Conservation (phyloP, 2,113 vertebrate species). For the Podarcis raffonei region DNA sequence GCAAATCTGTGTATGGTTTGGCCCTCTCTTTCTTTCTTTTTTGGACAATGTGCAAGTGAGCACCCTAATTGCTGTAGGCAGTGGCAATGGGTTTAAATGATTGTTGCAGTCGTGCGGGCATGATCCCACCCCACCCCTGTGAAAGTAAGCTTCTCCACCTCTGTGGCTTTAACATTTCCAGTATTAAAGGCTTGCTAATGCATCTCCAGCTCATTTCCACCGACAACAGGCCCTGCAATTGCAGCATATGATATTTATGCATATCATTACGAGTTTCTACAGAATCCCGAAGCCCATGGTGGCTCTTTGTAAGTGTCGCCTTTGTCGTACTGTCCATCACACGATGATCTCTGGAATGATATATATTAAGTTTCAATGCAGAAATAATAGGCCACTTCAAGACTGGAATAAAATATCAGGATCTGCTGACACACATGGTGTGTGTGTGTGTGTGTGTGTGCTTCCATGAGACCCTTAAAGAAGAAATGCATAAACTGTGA, state of each 20-base stretch:
- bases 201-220: constrained; percentile 16
- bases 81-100: not conserved
- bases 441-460: not conserved
- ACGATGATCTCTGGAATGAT: constrained; percentile 49
- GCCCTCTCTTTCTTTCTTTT: not conserved
- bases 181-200: constrained; percentile 41
- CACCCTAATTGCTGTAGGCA: too few relatives aligned
- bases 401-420: constrained; percentile 67
- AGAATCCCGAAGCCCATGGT: constrained; percentile 4
- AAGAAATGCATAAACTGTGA: constrained; percentile 72
- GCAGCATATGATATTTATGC: not conserved
- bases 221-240: constrained; percentile 22
- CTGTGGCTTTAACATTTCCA: constrained; percentile 9
- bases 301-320: constrained; percentile 41
- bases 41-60: not conserved
- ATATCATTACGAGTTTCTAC: not conserved
- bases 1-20: not conserved
- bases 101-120: too few relatives aligned
- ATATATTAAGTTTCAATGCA: constrained; percentile 55
- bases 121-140: not conserved
- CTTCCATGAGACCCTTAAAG: constrained; percentile 57
- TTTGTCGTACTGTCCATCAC: constrained; percentile 42
- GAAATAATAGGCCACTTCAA: constrained; percentile 52
- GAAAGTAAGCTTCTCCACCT: not conserved
- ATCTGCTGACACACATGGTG: constrained; percentile 68